phyloP scores from a whole-genome alignment of 2,888 invertebrate genomes.

The Endomychus coccineus region DNA sequence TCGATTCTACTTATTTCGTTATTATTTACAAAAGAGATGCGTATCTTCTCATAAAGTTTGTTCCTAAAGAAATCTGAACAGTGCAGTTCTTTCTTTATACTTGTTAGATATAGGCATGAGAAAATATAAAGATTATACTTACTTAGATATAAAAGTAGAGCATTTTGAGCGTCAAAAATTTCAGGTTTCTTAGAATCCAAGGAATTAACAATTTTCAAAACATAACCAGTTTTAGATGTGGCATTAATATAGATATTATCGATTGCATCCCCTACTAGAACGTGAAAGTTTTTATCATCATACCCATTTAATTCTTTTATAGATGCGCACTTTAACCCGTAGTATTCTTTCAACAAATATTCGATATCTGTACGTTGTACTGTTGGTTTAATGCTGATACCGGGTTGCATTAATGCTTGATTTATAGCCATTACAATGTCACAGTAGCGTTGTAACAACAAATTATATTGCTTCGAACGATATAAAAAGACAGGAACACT shows the following conservation, averaged over 20 bases:
- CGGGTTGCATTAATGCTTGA: conserved; percentile 52
- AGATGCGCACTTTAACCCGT: conserved; percentile 53
- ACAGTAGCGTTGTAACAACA: too few species aligned
- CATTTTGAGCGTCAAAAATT: conserved; percentile 68
- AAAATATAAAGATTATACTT: too few species aligned
- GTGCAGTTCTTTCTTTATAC: too few species aligned
- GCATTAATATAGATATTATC: conserved; percentile 53
- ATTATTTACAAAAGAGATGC: too few species aligned
- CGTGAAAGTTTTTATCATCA: conserved; percentile 70
- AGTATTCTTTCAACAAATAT: conserved; percentile 51
- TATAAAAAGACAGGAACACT: too few species aligned
- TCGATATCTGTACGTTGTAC: conserved; percentile 51
- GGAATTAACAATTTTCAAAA: conserved; percentile 77
- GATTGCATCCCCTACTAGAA: conserved; percentile 52
- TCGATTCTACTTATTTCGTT: too few species aligned
- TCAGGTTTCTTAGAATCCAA: conserved; percentile 64
- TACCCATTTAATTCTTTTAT: conserved; percentile 63
- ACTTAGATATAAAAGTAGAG: conserved; percentile 65
- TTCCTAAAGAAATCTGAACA: too few species aligned
- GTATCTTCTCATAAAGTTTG: too few species aligned
- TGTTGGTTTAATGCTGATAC: too few species aligned
- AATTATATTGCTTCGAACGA: too few species aligned
- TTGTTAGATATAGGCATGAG: too few species aligned
- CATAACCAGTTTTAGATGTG: conserved; percentile 56
- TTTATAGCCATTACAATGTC: too few species aligned